Evolutionary conservation across 1,140 invertebrate species (phyloP).

Genomic region (Aphis craccivora): DNA sequence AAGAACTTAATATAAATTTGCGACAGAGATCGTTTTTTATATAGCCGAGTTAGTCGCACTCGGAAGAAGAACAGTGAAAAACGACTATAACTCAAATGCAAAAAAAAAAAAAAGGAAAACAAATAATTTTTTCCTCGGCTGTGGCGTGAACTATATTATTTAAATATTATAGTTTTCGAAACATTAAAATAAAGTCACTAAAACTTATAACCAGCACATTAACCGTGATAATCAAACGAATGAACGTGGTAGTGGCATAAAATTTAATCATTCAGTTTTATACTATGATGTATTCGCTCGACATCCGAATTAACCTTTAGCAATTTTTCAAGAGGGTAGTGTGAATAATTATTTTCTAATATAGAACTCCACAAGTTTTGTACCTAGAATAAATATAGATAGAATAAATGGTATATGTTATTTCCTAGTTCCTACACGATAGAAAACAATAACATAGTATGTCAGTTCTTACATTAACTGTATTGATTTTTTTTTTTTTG

Average conservation of each 20-base stretch:
- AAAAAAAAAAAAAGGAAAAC: no score
- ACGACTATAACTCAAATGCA: background rate
- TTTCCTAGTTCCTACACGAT: no score
- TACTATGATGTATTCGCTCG: background rate
- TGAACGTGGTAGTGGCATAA: background rate
- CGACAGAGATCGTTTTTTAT: slow-evolving; percentile 20
- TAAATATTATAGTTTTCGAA: background rate
- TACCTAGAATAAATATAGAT: background rate
- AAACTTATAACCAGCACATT: background rate
- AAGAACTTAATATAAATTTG: slow-evolving; percentile 1
- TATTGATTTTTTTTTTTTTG: no score
- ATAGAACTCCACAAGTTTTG: background rate
- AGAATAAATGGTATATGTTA: background rate
- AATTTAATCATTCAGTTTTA: background rate
- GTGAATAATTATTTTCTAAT: background rate
- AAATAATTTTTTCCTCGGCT: background rate
- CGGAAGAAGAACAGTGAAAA: background rate
- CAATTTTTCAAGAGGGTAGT: background rate
- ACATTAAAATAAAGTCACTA: background rate
- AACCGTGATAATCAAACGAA: background rate
- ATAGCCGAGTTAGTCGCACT: background rate
- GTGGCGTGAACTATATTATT: background rate
- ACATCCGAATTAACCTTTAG: background rate
- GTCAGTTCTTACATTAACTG: no score
- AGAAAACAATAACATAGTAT: no score